These are phyloP conservation scores for Formicarius rufipectus DNA, from an alignment of 2,113 vertebrate genomes.

Conservation along the genomic window DNA sequence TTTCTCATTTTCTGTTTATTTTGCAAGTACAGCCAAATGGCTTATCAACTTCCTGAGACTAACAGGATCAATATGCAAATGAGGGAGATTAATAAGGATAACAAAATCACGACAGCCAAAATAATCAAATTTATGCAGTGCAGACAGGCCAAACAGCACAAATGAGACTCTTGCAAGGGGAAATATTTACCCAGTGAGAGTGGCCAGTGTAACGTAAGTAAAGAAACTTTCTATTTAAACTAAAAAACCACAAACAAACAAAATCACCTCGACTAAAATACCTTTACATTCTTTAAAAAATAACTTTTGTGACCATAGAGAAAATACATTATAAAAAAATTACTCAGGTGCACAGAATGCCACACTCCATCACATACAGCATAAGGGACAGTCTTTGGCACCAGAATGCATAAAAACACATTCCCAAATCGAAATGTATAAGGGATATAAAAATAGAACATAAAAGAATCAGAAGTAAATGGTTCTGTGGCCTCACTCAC, in stretches of 20 bases:
- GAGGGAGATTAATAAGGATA: background rate
- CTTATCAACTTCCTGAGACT: constrained; percentile 15
- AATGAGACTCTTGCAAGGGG: background rate
- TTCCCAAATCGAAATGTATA: background rate
- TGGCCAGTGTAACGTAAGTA: background rate
- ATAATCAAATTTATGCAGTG: background rate
- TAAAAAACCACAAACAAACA: background rate
- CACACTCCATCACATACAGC: background rate
- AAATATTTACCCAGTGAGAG: background rate
- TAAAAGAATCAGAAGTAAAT: background rate
- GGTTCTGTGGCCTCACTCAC: background rate
- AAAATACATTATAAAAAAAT: background rate
- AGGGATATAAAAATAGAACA: background rate
- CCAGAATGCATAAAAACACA: background rate
- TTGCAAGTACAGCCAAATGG: background rate
- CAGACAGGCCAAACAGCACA: background rate
- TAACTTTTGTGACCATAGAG: background rate
- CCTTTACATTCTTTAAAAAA: background rate
- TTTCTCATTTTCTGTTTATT: background rate
- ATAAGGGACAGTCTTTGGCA: background rate
- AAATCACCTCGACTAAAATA: background rate
- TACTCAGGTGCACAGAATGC: background rate
- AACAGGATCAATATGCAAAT: constrained; percentile 21
- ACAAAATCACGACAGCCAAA: constrained; percentile 17
- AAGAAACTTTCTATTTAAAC: background rate